Conservation (phyloP, 2,797 vertebrate species). For the Buphagus erythrorhynchus region DNA sequence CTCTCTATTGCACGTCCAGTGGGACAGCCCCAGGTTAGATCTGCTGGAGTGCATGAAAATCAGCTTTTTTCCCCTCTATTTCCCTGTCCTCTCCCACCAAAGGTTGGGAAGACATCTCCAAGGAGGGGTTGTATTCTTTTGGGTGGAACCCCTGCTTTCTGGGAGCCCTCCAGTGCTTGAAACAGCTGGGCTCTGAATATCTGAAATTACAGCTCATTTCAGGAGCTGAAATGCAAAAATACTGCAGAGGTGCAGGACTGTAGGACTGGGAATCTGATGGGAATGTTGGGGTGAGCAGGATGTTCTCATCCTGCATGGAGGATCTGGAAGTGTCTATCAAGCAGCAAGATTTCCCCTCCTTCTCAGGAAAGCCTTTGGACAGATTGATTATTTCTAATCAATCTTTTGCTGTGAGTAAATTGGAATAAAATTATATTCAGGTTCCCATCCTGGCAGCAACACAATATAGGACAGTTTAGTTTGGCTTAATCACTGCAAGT, state of each 20-base stretch:
- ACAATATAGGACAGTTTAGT: not conserved
- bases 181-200: not conserved
- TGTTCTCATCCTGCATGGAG: not conserved
- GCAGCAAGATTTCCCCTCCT: not conserved
- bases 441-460: not conserved
- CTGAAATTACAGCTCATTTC: not conserved
- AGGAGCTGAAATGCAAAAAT: not conserved
- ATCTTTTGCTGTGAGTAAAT: not conserved
- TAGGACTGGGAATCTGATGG: not conserved
- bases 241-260: not conserved
- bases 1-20: rapidly evolving
- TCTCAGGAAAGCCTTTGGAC: not conserved
- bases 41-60: not conserved
- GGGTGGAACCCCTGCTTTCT: not conserved
- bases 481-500: not conserved
- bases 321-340: too few species aligned
- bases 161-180: not conserved
- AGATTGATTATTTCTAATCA: not conserved
- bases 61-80: rapidly evolving
- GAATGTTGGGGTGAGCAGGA: not conserved
- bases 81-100: not conserved
- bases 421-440: not conserved
- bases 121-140: not conserved
- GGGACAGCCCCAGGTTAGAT: not conserved
- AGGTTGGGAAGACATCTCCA: not conserved